Conservation (phyloP, 2,113 vertebrate genomes). For the Oreochromis spilurus region DNA sequence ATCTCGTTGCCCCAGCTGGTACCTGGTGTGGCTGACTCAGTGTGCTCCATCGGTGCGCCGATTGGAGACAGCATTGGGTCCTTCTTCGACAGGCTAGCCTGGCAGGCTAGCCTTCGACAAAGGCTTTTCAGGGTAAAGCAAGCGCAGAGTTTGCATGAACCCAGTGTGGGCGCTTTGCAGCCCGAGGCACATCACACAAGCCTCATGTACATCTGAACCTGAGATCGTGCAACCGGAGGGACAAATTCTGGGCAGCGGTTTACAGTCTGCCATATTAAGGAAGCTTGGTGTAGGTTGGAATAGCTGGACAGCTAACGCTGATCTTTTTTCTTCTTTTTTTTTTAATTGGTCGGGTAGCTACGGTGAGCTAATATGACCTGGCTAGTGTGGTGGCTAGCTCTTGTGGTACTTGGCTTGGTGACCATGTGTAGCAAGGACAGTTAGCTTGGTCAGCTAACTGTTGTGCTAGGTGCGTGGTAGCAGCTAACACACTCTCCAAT, state of each 20-base stretch:
- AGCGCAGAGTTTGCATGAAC: background rate
- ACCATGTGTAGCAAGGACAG: background rate
- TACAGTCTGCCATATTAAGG: background rate
- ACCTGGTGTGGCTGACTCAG: background rate
- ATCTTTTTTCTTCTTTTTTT: fast-evolving
- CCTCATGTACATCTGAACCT: background rate
- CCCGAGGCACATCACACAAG: background rate
- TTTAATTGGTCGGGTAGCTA: fast-evolving
- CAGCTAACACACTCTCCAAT: background rate
- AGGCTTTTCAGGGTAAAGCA: background rate
- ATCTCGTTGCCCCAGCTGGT: background rate
- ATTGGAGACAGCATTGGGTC: background rate
- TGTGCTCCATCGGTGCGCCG: fast-evolving
- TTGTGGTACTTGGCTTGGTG: background rate
- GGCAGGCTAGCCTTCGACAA: fast-evolving
- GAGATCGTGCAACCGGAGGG: background rate
- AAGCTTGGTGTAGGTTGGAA: background rate
- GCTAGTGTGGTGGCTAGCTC: background rate
- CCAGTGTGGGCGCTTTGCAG: background rate
- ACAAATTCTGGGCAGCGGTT: background rate
- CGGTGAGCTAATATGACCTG: background rate
- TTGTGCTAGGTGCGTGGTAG: background rate
- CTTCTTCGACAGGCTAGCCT: background rate
- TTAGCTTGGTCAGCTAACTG: background rate
- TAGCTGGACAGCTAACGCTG: background rate